Evolutionary conservation across 2,797 vertebrate genomes (phyloP).

Genomic region (Gobionotothen gibberifrons): DNA sequence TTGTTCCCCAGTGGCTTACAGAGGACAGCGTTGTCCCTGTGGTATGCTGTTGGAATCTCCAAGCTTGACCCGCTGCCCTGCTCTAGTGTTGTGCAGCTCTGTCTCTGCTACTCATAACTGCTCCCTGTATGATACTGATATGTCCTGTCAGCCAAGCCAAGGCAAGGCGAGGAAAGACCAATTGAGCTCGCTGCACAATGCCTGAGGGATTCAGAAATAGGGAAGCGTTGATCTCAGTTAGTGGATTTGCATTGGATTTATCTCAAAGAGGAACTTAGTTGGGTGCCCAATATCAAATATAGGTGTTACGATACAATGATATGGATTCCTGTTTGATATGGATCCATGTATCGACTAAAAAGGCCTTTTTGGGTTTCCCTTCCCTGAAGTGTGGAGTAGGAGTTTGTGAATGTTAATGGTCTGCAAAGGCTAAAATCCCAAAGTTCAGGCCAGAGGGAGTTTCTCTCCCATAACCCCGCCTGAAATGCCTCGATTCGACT

Average conservation of each 20-base stretch:
- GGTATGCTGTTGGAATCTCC: conserved; percentile 52
- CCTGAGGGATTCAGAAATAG: conserved; percentile 29
- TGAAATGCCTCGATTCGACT: too few relatives aligned
- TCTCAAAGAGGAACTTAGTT: background rate
- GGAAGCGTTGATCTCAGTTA: background rate
- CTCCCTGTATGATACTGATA: conserved; percentile 41
- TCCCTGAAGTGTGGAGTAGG: too few relatives aligned
- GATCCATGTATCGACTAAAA: too few relatives aligned
- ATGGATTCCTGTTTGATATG: too few relatives aligned
- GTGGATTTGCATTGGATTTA: background rate
- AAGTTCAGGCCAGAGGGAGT: too few relatives aligned
- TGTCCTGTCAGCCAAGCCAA: conserved; percentile 49
- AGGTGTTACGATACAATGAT: too few relatives aligned
- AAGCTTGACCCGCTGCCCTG: conserved; percentile 60
- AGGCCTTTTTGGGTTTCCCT: too few relatives aligned
- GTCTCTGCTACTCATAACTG: conserved; percentile 25
- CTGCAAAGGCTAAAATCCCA: too few relatives aligned
- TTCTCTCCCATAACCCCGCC: too few relatives aligned
- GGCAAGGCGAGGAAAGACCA: conserved; percentile 22
- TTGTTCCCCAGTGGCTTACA: conserved; percentile 31
- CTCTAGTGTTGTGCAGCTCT: conserved; percentile 21
- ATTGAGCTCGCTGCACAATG: conserved; percentile 19
- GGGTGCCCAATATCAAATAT: background rate
- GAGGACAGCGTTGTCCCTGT: conserved; percentile 56
- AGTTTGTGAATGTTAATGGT: too few relatives aligned